phyloP scores from a whole-genome alignment of 2,113 vertebrate genomes.

The Leucoraja erinaceus region DNA sequence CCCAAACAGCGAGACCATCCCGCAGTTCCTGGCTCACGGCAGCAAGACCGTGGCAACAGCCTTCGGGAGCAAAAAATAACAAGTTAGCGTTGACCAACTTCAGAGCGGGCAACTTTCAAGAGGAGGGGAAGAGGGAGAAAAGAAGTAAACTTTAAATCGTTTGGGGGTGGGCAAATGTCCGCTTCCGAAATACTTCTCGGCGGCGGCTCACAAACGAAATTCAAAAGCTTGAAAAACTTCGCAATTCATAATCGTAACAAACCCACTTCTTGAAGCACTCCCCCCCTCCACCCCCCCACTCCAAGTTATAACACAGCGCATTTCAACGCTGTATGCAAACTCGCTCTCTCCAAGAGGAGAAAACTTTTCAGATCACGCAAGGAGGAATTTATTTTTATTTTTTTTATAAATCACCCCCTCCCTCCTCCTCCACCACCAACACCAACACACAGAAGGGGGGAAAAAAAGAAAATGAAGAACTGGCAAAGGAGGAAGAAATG shows the following conservation, averaged over 20 bases:
- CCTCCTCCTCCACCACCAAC: no score
- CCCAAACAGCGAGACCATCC: slow-evolving; percentile 16
- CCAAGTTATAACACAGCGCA: background rate
- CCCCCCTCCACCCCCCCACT: no score
- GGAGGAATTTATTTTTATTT: background rate
- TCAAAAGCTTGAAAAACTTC: background rate
- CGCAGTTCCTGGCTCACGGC: slow-evolving; percentile 10
- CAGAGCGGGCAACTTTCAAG: background rate
- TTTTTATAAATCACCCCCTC: background rate
- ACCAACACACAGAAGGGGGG: no score
- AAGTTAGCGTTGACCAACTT: slow-evolving; percentile 16
- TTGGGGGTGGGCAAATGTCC: background rate
- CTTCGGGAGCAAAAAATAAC: background rate
- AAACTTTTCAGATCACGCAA: background rate
- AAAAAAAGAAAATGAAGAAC: background rate
- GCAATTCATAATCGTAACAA: background rate
- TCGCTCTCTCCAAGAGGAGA: background rate
- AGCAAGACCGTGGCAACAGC: slow-evolving; percentile 10
- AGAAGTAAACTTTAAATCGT: background rate
- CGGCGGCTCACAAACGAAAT: slow-evolving; percentile 4
- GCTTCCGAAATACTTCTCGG: slow-evolving; percentile 12
- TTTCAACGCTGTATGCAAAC: background rate
- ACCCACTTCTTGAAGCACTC: background rate
- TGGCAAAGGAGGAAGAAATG: background rate
- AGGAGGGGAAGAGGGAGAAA: background rate